Conservation (phyloP, 2,888 invertebrate species). For the Peribatodes rhomboidaria region DNA sequence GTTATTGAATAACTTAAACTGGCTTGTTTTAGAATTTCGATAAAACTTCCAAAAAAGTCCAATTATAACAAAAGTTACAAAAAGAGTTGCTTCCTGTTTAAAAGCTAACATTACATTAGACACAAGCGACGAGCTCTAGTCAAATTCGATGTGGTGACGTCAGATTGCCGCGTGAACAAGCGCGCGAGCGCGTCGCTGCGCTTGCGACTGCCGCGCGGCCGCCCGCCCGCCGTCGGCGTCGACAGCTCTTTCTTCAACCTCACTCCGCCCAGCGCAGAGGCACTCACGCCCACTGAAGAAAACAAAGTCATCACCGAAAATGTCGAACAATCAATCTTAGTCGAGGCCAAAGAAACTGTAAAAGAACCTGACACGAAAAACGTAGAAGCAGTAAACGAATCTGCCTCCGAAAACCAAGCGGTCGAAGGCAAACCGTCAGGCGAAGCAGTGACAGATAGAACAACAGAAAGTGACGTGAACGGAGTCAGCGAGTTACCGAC, state of each 20-base stretch:
- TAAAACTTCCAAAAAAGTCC: neutral
- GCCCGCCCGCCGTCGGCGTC: constrained; percentile 76
- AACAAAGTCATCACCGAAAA: constrained; percentile 53
- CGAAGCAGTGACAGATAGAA: neutral
- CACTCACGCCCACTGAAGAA: constrained; percentile 70
- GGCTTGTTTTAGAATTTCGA: neutral
- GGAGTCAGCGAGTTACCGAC: constrained; percentile 12
- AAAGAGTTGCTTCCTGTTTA: neutral
- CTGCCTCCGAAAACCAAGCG: neutral
- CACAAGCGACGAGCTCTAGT: constrained; percentile 48
- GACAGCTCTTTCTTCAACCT: constrained; percentile 76
- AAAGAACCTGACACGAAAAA: constrained; percentile 34
- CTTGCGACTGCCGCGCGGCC: constrained; percentile 76
- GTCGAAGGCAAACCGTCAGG: neutral
- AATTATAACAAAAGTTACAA: neutral
- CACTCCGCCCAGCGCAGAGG: constrained; percentile 82
- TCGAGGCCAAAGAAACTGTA: constrained; percentile 49
- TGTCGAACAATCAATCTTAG: constrained; percentile 54
- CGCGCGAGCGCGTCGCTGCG: constrained; percentile 78
- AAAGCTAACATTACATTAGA: constrained; percentile 43
- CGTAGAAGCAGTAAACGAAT: neutral
- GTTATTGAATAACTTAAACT: neutral
- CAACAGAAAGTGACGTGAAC: constrained; percentile 4
- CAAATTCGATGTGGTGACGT: constrained; percentile 58
- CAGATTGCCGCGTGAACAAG: constrained; percentile 85